Evolutionary conservation across 2,888 invertebrate species (phyloP).

Genomic region (Antheraea assamensis): DNA sequence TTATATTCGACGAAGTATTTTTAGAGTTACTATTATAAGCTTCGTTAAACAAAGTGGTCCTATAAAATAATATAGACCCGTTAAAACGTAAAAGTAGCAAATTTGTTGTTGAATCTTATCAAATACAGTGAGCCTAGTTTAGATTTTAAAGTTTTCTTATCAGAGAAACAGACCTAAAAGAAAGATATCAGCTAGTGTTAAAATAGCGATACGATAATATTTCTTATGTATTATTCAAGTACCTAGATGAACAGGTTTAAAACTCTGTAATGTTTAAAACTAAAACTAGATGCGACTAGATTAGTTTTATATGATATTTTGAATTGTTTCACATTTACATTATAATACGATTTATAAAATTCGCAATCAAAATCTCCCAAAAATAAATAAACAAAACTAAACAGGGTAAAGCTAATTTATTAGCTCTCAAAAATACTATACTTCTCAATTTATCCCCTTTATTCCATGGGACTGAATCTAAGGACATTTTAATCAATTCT

Average conservation of each 20-base stretch:
- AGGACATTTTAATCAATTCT: constrained; percentile 82
- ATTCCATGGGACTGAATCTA: constrained; percentile 76
- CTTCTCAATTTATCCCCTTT: constrained; percentile 65
- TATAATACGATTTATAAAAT: not conserved
- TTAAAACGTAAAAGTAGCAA: not conserved
- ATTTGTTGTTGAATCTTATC: not conserved
- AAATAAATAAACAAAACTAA: constrained; percentile 10
- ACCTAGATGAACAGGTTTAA: too few relatives aligned
- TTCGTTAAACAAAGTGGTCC: not conserved
- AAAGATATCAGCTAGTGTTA: not conserved
- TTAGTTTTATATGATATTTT: not conserved
- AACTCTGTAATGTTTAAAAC: not conserved
- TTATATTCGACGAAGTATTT: not conserved
- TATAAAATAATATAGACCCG: not conserved
- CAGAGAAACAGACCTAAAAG: not conserved
- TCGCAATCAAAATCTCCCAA: not conserved
- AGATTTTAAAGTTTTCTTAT: not conserved
- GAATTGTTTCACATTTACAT: not conserved
- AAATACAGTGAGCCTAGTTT: not conserved
- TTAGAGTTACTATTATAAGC: not conserved
- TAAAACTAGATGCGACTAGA: not conserved
- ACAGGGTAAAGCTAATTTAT: constrained; percentile 54
- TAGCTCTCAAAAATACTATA: constrained; percentile 65
- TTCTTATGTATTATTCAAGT: not conserved
- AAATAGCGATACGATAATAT: not conserved